Base-by-base conservation (phyloP, 2,888 invertebrate genomes). In the Callimorpha dominula region DNA sequence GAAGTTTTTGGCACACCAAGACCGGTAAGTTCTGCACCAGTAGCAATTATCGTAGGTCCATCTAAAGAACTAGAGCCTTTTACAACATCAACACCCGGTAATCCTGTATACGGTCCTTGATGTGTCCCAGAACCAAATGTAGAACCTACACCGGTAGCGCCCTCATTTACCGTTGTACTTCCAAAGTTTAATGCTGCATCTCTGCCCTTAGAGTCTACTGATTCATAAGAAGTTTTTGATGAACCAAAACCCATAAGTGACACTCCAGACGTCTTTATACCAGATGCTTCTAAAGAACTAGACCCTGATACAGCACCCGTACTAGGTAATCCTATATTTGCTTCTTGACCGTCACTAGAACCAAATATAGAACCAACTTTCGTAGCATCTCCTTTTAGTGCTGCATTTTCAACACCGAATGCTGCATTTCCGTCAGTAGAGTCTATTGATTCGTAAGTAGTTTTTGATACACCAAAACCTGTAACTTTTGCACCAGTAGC, bases 171-270 rank as follows among this genome's bases (percentile, higher is more conserved):
- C 31, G 15, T 31, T 15, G 50, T 42, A 15, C 15, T 57, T 46
- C 15, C 57, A 57, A 57, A 4, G 4, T 43, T 88, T 72, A 95
- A 95, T 0, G 94, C 95, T 8, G 94, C 95, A 65, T 31, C 49
- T 65, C 15, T 42, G 4, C 9, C 20, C 4, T n/a, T 20, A 46
- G 9, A 46, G 43, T 50, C 14, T 57, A 20, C 11, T 57, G 57
- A 57, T 57, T 57, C 57, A 11, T 57, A n/a, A 1, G n/a, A 9
- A 8, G n/a, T 54, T 54, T 54, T 54, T 9, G 54, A n/a, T 8
- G n/a, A n/a, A 9, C 54, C 54, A 9, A 20, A 54, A n/a, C 9
- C n/a, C 9, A 9, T n/a, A n/a, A 9, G 20, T 49, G 49, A 3
- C 15, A 9, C 15, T 15, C 4, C 31, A 1, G 31, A 4, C 4